Base-by-base conservation (phyloP, 2,797 vertebrate genomes). In the Sebastes hubbsi region DNA sequence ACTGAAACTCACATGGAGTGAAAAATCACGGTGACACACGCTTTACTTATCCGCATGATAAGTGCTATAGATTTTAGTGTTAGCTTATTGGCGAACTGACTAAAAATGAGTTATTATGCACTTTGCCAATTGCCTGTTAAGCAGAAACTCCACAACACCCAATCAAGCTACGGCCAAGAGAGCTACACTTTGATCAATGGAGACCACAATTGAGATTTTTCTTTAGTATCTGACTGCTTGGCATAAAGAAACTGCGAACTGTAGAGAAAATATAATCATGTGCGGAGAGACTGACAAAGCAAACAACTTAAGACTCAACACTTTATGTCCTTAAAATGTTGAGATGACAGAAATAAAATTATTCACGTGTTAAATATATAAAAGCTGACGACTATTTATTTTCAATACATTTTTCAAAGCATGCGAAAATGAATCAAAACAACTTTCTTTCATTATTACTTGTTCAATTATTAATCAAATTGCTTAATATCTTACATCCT, bases 31-130 rank as follows among this genome's bases (percentile, higher is more conserved):
- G 77, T 82, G 83, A 92, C 83, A 85, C 85, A 70, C 64, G 29
- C 79, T 88, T 90, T 85, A 90, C 82, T 86, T 88, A 84, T 87
- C 69, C 74, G 62, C 69, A 78, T 88, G 86, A 88, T 86, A 90
- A 93, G 87, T 85, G 78, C 81, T 91, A 91, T 91, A 69, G 94
- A 92, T 94, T 93, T 90, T 79, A 84, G 83, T 82, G 90, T 93
- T 91, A 90, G 80, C 75, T 89, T 83, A 94, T 92, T 83, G 92
- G 93, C 72, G 74, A 91, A 84, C 78, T 90, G 86, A 83, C 92
- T 86, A 78, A 91, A 94, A 93, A 94, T 94, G 82, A 91, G 77
- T 87, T 89, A 94, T 94, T 88, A 82, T 72, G 83, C 90, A 89
- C 90, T 90, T 83, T 85, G 74, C 83, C 87, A 86, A 92, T 83